Evolutionary conservation across 2,113 vertebrate species (phyloP).

Genomic region (Pygoscelis adeliae): DNA sequence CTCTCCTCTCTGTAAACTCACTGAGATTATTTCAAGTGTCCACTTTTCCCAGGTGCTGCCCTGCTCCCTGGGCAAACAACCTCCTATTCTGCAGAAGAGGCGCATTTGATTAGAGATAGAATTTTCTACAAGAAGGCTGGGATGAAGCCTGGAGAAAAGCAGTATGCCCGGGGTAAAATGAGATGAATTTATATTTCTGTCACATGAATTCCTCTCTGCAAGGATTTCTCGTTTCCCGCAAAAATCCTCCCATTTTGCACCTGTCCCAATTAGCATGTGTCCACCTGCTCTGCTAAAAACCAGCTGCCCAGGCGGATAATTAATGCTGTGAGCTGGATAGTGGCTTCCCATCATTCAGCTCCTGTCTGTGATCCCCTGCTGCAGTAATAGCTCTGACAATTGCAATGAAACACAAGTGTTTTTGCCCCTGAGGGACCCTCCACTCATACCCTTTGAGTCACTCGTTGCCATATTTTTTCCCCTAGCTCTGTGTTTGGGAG

Average conservation of each 20-base stretch:
- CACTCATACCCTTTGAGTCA: background rate
- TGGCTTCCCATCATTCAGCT: background rate
- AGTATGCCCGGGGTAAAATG: background rate
- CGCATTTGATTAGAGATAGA: background rate
- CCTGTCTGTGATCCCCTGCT: background rate
- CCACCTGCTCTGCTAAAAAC: background rate
- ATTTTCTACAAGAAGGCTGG: background rate
- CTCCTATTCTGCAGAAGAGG: background rate
- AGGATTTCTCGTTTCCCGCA: background rate
- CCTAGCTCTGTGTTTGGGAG: background rate
- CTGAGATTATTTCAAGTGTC: background rate
- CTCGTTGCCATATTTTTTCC: fast-evolving
- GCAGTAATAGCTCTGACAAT: background rate
- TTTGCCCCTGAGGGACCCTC: background rate
- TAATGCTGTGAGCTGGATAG: background rate
- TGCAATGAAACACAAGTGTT: fast-evolving
- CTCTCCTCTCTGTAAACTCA: background rate
- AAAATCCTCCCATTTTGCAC: background rate
- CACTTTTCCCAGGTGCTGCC: background rate
- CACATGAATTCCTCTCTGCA: background rate
- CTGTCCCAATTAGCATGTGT: background rate
- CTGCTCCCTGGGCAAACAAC: background rate
- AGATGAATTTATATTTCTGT: background rate
- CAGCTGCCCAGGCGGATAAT: background rate
- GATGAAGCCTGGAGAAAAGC: background rate